Evolutionary conservation across 2,888 invertebrate genomes (phyloP).

Genomic region (Notodonta ziczac): DNA sequence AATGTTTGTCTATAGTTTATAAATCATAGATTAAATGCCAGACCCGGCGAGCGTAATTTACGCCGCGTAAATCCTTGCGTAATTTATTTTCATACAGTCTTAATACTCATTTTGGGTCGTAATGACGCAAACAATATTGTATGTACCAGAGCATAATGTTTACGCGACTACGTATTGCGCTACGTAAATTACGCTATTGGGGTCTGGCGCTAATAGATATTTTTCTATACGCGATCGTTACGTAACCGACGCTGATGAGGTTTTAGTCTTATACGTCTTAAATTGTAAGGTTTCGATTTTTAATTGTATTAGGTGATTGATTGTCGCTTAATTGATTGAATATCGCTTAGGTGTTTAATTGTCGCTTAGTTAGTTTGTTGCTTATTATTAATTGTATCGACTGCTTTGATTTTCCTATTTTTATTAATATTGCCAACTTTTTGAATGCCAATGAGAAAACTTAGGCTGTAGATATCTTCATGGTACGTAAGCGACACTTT

Average conservation of each 20-base stretch:
- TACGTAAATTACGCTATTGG: too few species aligned
- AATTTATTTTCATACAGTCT: too few species aligned
- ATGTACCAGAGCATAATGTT: too few species aligned
- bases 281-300: slow-evolving; percentile 45
- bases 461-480: neutral
- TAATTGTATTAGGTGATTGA: slow-evolving; percentile 13
- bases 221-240: slow-evolving; percentile 63
- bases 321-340: neutral
- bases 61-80: too few species aligned
- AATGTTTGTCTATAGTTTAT: slow-evolving; percentile 53
- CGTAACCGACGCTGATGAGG: slow-evolving; percentile 63
- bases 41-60: too few species aligned
- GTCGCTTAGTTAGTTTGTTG: neutral
- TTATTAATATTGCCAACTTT: slow-evolving; percentile 2
- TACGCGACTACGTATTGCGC: too few species aligned
- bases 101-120: too few species aligned
- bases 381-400: slow-evolving; percentile 16
- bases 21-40: slow-evolving; percentile 34
- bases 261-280: slow-evolving; percentile 55
- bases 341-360: slow-evolving; percentile 11
- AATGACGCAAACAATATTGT: too few species aligned
- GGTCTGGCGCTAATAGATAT: slow-evolving; percentile 49
- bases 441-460: neutral
- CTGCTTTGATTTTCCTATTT: slow-evolving; percentile 22
- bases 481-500: too few species aligned